Percentiles rank a stretch among this genome's conserved stretches.
Evolutionary conservation across 1,140 invertebrate genomes (phyloP).

Genomic region (Leptinotarsa texana): DNA sequence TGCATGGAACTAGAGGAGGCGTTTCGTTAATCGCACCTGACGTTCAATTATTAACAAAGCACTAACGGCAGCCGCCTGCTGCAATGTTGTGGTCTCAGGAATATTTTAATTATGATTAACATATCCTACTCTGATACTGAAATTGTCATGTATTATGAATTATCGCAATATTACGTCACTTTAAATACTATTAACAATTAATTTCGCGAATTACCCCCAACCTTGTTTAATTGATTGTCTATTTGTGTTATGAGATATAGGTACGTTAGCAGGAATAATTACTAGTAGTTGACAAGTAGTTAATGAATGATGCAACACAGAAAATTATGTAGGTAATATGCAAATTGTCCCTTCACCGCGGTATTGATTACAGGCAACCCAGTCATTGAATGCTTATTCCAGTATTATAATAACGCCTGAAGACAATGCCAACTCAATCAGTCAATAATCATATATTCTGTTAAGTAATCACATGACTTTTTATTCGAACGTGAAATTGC

Average conservation of each 20-base stretch:
- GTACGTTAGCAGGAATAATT: background rate
- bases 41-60: slow-evolving; percentile 51
- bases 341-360: too few relatives aligned
- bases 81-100: slow-evolving; percentile 41
- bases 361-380: too few relatives aligned
- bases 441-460: too few relatives aligned
- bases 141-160: slow-evolving; percentile 46
- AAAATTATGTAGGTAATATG: too few relatives aligned
- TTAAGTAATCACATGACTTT: too few relatives aligned
- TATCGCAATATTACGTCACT: slow-evolving; percentile 41
- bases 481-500: too few relatives aligned
- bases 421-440: too few relatives aligned
- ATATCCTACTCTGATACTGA: slow-evolving; percentile 16
- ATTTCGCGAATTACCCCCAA: slow-evolving; percentile 27
- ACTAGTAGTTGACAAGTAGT: background rate
- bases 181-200: slow-evolving; percentile 41
- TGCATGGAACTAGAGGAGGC: slow-evolving; percentile 5
- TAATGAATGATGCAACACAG: background rate
- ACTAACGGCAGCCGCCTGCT: slow-evolving; percentile 44
- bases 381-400: too few relatives aligned
- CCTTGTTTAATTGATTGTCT: slow-evolving; percentile 6
- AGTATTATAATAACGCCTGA: too few relatives aligned
- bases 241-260: background rate
- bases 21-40: slow-evolving; percentile 46
- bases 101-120: slow-evolving; percentile 54